Base-by-base conservation (phyloP, 2,888 invertebrate species). In the Noctua janthe region DNA sequence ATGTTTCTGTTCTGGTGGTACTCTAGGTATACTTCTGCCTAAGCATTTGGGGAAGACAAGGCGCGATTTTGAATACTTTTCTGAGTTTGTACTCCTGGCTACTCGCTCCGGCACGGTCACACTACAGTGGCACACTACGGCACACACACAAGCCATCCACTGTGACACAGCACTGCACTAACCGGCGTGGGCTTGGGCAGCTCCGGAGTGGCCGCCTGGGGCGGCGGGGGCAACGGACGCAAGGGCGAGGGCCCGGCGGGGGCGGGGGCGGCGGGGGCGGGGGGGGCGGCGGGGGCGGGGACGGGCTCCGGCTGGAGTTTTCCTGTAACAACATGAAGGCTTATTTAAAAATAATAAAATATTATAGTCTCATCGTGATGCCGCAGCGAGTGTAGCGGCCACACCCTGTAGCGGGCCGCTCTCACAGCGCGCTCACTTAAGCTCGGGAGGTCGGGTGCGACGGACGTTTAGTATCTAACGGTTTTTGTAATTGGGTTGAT, bases 151-250 rank as follows among this genome's bases (percentile, higher is more conserved):
- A 82, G 87, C 78, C 85, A 82, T 66, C 51, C 87, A 43, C 54
- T 43, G 3, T 1, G 7, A 6, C 77, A 29, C 43, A 20, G 5
- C 0, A 11, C 43, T 7, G 2, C 54, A 92, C 95, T 94, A 78
- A 96, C 96, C 93, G 96, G 96, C 1, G 97, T 96, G 0, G 97
- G 97, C 88, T 96, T 96, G 0, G 97, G 97, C 20, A 97, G 84
- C 2, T 97, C 97, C 0, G 95, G 94, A 0, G 29, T 29, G 29
- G 1, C 29, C 29, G 85, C 15, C 0, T 91, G 90, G 67, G 76
- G 49, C 69, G 77, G 47, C 35, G 93, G 0, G 92, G 85, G 35
- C 35, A 3, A 35, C 35, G 35, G 29, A 29, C 29, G 29, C 29
- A 29, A 29, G 29, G 29, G 29, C 35, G 35, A 1, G 39, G 39